Evolutionary conservation across 2,113 vertebrate genomes (phyloP).

Genomic region (Lophura nycthemera): DNA sequence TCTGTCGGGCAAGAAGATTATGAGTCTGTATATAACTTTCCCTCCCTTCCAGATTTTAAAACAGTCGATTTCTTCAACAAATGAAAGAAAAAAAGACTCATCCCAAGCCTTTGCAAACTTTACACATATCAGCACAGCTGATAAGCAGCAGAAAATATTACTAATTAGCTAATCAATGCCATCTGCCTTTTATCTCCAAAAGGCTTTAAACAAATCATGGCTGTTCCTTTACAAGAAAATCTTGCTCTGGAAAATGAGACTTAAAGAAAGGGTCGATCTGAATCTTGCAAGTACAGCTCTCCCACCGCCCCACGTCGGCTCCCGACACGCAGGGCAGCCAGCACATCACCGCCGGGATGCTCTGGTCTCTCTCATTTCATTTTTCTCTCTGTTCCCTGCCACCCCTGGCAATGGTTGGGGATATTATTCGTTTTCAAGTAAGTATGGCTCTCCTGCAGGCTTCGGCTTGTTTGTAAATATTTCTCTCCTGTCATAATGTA

Average conservation of each 20-base stretch:
- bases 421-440: background rate
- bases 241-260: background rate
- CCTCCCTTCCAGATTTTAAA: background rate
- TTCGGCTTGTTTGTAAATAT: background rate
- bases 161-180: conserved; percentile 55
- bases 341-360: conserved; percentile 67
- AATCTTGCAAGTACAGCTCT: conserved; percentile 32
- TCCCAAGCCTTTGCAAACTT: background rate
- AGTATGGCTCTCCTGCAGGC: background rate
- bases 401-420: background rate
- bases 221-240: conserved; percentile 9
- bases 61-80: background rate
- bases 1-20: background rate
- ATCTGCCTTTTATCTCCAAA: conserved; percentile 37
- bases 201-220: background rate
- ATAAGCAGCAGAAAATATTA: conserved; percentile 22
- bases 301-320: conserved; percentile 68
- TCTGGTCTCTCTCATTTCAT: conserved; percentile 48
- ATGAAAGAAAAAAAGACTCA: background rate
- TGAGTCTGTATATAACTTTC: background rate
- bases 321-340: conserved; percentile 72
- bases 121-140: background rate
- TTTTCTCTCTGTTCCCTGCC: conserved; percentile 32
- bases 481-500: conserved; percentile 14
- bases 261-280: conserved; percentile 4